These are phyloP conservation scores for Lucilia sericata DNA, from an alignment of 1,140 invertebrate species.

Conservation along the genomic window DNA sequence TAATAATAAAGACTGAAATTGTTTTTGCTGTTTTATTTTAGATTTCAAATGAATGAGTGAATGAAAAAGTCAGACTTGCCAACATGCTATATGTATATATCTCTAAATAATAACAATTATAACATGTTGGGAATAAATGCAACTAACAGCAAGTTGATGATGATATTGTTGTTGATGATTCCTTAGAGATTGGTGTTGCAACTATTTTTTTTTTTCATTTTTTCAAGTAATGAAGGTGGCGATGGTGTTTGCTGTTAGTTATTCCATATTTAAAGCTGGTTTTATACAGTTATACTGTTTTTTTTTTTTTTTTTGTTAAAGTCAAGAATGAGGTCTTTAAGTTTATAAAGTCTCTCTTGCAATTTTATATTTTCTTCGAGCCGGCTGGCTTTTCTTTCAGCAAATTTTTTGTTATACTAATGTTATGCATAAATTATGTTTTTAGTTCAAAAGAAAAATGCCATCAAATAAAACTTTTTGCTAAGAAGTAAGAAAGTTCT, in stretches of 20 bases:
- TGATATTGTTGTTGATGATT: not conserved
- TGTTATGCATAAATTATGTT: not conserved
- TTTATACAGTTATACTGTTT: not conserved
- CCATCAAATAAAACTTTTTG: not conserved
- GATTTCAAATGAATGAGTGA: not conserved
- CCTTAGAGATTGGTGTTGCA: not conserved
- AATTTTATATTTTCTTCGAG: not conserved
- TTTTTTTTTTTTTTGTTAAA: not conserved
- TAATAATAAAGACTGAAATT: not conserved
- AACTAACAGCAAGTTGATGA: not conserved
- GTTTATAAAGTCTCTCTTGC: not conserved
- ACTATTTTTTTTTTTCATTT: not conserved
- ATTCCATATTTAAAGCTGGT: not conserved
- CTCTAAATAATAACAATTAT: constrained; percentile 36
- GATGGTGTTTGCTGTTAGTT: not conserved
- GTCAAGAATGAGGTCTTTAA: not conserved
- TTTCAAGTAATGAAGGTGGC: not conserved
- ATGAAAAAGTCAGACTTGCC: not conserved
- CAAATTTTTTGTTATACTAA: not conserved
- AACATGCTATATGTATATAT: not conserved
- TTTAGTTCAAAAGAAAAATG: not conserved
- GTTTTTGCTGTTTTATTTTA: not conserved
- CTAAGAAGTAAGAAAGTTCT: not conserved
- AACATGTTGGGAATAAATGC: not conserved
- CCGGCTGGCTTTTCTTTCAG: not conserved